phyloP scores from a whole-genome alignment of 2,888 invertebrate species.

The Pyrochroa serraticornis region DNA sequence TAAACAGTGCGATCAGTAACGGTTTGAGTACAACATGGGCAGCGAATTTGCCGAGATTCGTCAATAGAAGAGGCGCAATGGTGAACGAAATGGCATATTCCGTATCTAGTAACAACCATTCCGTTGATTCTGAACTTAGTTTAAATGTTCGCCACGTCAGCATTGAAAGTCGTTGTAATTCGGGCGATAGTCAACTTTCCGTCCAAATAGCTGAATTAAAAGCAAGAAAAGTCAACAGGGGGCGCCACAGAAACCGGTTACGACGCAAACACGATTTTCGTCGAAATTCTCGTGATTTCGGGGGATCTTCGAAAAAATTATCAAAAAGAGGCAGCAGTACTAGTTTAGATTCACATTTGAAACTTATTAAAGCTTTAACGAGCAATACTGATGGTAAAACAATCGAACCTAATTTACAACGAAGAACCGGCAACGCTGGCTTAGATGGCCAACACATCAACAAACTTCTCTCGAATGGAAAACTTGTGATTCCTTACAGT shows the following conservation, averaged over 20 bases:
- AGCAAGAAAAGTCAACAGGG: constrained; percentile 66
- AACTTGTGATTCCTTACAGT: constrained; percentile 49
- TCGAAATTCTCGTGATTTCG: constrained; percentile 43
- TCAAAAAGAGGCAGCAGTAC: constrained; percentile 66
- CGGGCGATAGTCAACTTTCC: constrained; percentile 85
- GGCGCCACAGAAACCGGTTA: constrained; percentile 54
- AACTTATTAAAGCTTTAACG: constrained; percentile 68
- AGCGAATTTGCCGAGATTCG: constrained; percentile 85
- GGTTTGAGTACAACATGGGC: constrained; percentile 93
- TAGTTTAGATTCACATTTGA: constrained; percentile 81
- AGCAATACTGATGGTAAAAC: constrained; percentile 62
- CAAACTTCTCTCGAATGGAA: constrained; percentile 52
- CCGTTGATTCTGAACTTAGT: constrained; percentile 69
- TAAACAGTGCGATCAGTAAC: constrained; percentile 76
- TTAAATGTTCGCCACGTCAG: constrained; percentile 82
- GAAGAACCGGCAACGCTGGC: constrained; percentile 60
- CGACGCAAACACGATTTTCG: constrained; percentile 44
- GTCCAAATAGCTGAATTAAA: constrained; percentile 85
- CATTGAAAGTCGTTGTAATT: constrained; percentile 85
- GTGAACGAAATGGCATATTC: constrained; percentile 65
- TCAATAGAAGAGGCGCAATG: constrained; percentile 83
- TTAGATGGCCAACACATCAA: constrained; percentile 58
- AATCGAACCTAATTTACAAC: constrained; percentile 64
- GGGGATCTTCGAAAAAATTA: constrained; percentile 48
- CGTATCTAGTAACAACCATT: constrained; percentile 62